Conservation (phyloP, 2,888 invertebrate species). For the Alsophila aescularia region DNA sequence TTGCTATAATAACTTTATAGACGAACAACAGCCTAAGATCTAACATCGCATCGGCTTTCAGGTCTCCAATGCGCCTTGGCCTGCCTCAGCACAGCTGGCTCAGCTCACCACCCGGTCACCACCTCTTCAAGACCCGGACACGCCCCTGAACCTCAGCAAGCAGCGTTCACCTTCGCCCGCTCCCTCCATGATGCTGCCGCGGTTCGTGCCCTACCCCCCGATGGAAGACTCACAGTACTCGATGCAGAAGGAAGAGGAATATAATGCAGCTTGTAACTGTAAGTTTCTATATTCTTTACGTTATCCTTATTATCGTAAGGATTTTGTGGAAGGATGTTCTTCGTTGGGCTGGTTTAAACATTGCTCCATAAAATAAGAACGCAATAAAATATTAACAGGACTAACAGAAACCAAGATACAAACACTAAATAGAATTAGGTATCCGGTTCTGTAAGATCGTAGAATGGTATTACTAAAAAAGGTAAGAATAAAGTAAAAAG, state of each 20-base stretch:
- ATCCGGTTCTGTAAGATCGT: too few species aligned
- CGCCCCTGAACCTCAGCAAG: conserved; percentile 95
- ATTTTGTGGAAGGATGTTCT: too few species aligned
- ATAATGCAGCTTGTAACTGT: conserved; percentile 71
- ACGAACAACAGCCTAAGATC: neutral
- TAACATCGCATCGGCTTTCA: conserved; percentile 37
- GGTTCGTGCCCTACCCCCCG: conserved; percentile 80
- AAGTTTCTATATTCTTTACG: conserved; percentile 44
- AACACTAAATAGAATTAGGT: too few species aligned
- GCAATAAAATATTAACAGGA: too few species aligned
- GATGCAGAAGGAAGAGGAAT: conserved; percentile 78
- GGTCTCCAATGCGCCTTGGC: conserved; percentile 86
- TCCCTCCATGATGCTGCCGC: conserved; percentile 81
- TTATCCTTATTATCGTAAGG: too few species aligned
- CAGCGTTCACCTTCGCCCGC: conserved; percentile 88
- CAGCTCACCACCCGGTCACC: conserved; percentile 87
- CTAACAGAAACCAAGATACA: too few species aligned
- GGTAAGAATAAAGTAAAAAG: too few species aligned
- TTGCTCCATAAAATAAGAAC: too few species aligned
- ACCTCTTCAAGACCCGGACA: conserved; percentile 89
- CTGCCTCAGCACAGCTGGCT: conserved; percentile 89
- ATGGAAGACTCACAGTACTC: conserved; percentile 74
- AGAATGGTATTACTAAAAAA: too few species aligned
- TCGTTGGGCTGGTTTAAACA: too few species aligned
- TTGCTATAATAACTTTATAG: too few species aligned